phyloP scores from a whole-genome alignment of 2,888 invertebrate species.

The Cantharis rustica region DNA sequence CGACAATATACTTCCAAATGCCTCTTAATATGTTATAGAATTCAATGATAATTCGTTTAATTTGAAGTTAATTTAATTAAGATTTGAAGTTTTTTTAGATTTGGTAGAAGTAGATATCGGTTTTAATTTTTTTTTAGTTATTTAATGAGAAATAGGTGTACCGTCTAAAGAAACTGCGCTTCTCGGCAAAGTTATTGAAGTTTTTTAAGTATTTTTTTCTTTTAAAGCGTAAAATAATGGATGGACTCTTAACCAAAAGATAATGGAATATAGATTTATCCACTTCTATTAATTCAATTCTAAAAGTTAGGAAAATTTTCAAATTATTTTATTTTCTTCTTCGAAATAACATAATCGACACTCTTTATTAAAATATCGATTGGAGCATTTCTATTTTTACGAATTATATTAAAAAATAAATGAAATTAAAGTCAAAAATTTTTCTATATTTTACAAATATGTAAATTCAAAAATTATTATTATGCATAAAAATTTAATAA shows the following conservation, averaged over 20 bases:
- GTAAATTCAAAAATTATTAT: neutral
- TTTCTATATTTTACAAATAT: neutral
- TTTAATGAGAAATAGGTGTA: neutral
- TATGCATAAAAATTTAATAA: neutral
- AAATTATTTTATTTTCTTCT: constrained; percentile 3
- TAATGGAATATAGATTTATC: constrained; percentile 28
- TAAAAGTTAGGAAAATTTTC: constrained; percentile 11
- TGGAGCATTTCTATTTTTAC: neutral
- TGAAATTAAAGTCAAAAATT: neutral
- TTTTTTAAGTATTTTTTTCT: constrained; percentile 21
- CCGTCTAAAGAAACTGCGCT: constrained; percentile 8
- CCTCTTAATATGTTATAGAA: neutral
- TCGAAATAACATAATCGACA: neutral
- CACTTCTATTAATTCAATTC: constrained; percentile 23
- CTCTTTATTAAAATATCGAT: neutral
- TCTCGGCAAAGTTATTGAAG: constrained; percentile 14
- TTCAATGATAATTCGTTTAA: neutral
- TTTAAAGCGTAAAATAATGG: constrained; percentile 12
- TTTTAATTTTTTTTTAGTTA: neutral
- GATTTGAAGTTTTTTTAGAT: neutral
- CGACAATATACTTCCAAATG: no score
- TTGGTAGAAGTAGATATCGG: neutral
- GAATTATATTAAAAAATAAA: neutral
- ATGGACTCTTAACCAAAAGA: constrained; percentile 21
- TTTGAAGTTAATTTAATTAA: neutral